These are phyloP conservation scores for Chinchilla lanigera DNA, from an alignment of 2,113 vertebrate genomes.

Conservation along the genomic window DNA sequence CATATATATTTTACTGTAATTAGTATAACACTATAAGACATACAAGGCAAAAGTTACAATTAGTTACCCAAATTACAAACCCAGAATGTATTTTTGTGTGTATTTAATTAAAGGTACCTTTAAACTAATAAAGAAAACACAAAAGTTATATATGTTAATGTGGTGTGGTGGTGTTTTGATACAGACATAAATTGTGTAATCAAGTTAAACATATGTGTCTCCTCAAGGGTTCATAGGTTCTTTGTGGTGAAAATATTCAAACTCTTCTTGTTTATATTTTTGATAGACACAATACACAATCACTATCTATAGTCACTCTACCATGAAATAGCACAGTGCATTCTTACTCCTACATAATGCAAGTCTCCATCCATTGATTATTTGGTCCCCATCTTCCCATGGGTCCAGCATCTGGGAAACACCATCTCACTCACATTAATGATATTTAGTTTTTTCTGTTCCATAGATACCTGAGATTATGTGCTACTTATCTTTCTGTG, in stretches of 20 bases:
- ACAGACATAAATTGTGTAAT: neutral
- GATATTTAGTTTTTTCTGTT: neutral
- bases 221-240: neutral
- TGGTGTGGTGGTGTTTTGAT: neutral
- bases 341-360: neutral
- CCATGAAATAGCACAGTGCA: neutral
- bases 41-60: neutral
- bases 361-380: neutral
- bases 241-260: neutral
- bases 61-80: neutral
- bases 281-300: neutral
- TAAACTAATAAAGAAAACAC: neutral
- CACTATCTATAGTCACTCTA: neutral
- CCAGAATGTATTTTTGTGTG: neutral
- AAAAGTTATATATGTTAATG: neutral
- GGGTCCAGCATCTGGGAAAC: neutral
- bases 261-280: neutral
- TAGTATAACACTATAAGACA: neutral
- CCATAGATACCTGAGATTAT: neutral
- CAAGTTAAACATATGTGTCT: neutral
- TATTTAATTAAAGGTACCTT: neutral
- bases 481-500: neutral
- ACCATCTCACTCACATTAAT: neutral
- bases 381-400: neutral
- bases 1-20: neutral